These are phyloP conservation scores for Ashinkailepas kermadecensis DNA, from an alignment of 2,888 invertebrate species.

Conservation along the genomic window DNA sequence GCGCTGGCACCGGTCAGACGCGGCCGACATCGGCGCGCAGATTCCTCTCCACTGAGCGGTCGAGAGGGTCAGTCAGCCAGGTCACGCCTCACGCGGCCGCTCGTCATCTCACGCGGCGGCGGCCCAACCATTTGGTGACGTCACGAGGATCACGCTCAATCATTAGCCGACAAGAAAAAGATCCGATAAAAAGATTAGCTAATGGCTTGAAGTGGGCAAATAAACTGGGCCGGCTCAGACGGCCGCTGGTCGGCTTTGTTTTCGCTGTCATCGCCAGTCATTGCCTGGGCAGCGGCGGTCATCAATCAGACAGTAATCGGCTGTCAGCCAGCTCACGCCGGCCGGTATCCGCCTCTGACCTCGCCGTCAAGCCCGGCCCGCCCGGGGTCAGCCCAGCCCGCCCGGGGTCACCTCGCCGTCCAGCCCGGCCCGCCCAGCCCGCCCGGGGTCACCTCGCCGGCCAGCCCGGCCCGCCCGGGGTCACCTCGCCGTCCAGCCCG, in stretches of 20 bases:
- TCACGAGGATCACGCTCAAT: constrained; percentile 15
- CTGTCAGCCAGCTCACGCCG: background rate
- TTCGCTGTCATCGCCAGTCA: constrained; percentile 15
- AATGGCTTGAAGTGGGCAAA: constrained; percentile 6
- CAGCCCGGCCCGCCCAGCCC: too few species aligned
- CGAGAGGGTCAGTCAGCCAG: background rate
- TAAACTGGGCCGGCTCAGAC: background rate
- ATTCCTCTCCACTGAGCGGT: background rate
- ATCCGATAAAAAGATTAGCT: constrained; percentile 22
- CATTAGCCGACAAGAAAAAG: constrained; percentile 18
- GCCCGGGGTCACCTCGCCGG: too few species aligned
- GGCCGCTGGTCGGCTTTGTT: background rate
- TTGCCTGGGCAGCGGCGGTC: background rate
- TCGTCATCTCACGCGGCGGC: background rate
- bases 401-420: too few species aligned
- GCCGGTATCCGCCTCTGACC: background rate
- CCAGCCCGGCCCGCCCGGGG: too few species aligned
- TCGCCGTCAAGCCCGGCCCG: background rate
- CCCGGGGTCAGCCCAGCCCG: background rate
- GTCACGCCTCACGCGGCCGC: background rate
- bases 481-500: too few species aligned
- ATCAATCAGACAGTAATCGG: background rate
- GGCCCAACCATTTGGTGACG: background rate
- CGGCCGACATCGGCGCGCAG: background rate
- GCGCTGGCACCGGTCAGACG: background rate